Conservation (phyloP, 2,888 invertebrate species). For the Amphipoea oculea region DNA sequence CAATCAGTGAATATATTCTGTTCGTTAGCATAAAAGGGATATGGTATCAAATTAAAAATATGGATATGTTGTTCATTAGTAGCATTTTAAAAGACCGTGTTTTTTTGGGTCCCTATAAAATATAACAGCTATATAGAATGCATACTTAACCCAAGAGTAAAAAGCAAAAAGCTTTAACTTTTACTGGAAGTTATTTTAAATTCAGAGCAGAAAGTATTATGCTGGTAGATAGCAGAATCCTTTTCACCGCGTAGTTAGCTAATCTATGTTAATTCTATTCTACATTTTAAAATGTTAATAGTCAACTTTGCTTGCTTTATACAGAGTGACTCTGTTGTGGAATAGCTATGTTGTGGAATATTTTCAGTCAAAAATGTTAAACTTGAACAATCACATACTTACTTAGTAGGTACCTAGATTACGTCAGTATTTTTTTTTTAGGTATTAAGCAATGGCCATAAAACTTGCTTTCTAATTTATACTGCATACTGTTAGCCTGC, state of each 20-base stretch:
- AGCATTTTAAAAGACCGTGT: not conserved
- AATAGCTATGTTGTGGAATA: not conserved
- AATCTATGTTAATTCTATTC: slow-evolving; percentile 50
- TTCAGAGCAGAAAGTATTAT: slow-evolving; percentile 3
- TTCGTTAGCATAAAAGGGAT: not conserved
- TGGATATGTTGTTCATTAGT: not conserved
- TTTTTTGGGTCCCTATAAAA: not conserved
- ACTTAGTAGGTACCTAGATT: not conserved
- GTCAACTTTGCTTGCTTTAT: not conserved
- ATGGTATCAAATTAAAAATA: slow-evolving; percentile 2
- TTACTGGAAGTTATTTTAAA: slow-evolving; percentile 13
- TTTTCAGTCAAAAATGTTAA: slow-evolving; percentile 2
- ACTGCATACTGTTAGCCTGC: no score
- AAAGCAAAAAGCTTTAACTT: not conserved
- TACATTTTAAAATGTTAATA: slow-evolving; percentile 27
- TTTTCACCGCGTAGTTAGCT: slow-evolving; percentile 18
- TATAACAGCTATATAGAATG: not conserved
- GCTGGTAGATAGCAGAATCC: slow-evolving; percentile 22
- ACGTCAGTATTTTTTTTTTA: not conserved
- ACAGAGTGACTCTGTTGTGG: not conserved
- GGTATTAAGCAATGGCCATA: not conserved
- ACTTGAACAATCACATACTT: not conserved
- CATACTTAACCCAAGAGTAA: not conserved
- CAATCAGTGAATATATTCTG: slow-evolving; percentile 31
- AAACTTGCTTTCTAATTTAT: not conserved